Evolutionary conservation across 2,113 vertebrate species (phyloP).

Genomic region (Corynorhinus townsendii): DNA sequence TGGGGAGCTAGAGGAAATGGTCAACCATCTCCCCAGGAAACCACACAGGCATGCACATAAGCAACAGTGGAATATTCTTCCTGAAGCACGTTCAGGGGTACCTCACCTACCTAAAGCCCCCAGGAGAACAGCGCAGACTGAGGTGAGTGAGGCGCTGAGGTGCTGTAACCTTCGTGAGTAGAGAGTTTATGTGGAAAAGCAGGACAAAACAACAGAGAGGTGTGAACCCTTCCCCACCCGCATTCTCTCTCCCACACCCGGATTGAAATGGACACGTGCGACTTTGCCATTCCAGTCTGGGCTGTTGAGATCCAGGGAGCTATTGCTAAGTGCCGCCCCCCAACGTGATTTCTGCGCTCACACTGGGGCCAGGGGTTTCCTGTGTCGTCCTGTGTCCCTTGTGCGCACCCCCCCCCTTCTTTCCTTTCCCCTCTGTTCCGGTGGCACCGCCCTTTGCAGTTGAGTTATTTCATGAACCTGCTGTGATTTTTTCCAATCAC

Average conservation of each 20-base stretch:
- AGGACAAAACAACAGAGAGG: neutral
- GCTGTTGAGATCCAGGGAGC: neutral
- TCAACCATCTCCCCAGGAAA: neutral
- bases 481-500: constrained; percentile 50
- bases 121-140: neutral
- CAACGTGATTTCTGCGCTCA: neutral
- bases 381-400: neutral
- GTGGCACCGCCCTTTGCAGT: neutral
- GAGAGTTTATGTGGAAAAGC: neutral
- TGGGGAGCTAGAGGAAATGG: neutral
- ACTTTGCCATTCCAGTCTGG: neutral
- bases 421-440: neutral
- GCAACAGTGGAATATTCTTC: neutral
- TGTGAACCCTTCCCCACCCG: neutral
- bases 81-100: neutral
- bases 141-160: neutral
- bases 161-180: neutral
- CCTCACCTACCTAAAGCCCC: neutral
- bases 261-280: neutral
- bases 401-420: neutral
- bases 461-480: constrained; percentile 25
- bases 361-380: neutral
- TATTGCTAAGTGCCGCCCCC: neutral
- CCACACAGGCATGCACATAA: neutral
- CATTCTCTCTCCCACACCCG: rapidly evolving